Evolutionary conservation across 1,140 invertebrate genomes (phyloP).

Genomic region (Notospermus geniculatus): DNA sequence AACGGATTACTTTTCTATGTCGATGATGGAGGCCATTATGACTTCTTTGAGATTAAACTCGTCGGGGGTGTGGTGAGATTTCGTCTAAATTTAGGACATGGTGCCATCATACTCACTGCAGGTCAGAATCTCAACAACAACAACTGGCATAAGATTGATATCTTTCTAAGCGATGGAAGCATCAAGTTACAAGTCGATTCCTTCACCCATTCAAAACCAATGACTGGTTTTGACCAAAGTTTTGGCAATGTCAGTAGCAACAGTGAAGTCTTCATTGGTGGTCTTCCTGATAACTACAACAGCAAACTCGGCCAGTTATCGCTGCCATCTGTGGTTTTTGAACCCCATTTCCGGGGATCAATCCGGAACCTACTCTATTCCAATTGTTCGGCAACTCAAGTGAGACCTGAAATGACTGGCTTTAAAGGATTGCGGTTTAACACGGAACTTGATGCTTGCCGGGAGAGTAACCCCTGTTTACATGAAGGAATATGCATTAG

Average conservation of each 20-base stretch:
- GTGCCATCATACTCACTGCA: constrained; percentile 25
- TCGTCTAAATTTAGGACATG: constrained; percentile 61
- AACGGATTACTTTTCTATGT: constrained; percentile 91
- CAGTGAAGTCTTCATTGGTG: constrained; percentile 41
- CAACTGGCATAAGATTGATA: constrained; percentile 40
- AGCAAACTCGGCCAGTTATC: constrained; percentile 28
- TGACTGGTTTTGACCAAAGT: constrained; percentile 28
- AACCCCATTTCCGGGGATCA: constrained; percentile 39
- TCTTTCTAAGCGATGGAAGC: constrained; percentile 40
- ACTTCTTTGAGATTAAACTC: constrained; percentile 93
- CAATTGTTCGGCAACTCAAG: constrained; percentile 36
- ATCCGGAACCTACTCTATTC: constrained; percentile 43
- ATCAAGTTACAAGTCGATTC: constrained; percentile 39
- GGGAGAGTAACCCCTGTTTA: constrained; percentile 83
- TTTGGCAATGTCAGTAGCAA: constrained; percentile 26
- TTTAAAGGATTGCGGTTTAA: constrained; percentile 58
- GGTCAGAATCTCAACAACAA: constrained; percentile 35
- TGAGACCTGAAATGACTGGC: constrained; percentile 62
- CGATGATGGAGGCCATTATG: constrained; percentile 86
- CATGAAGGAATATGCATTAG: constrained; percentile 92
- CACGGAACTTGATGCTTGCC: constrained; percentile 73
- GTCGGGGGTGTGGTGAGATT: constrained; percentile 86
- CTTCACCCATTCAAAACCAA: neutral
- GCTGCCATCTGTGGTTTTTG: constrained; percentile 35
- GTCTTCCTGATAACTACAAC: constrained; percentile 33